Conservation (phyloP, 2,797 vertebrate species). For the Sardinella longiceps region DNA sequence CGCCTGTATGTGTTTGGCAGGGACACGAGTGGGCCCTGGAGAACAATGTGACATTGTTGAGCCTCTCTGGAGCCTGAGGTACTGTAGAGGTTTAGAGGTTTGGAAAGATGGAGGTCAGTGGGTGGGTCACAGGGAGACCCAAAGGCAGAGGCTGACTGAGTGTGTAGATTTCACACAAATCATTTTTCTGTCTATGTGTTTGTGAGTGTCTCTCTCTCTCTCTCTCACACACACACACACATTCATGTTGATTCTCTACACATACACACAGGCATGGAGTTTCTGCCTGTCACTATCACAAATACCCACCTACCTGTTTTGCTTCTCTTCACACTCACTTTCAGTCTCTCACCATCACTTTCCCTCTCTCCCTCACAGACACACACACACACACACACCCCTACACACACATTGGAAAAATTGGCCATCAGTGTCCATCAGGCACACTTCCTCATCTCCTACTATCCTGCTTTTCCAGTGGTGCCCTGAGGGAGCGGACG, state of each 20-base stretch:
- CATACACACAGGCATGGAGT: background rate
- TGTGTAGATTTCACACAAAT: background rate
- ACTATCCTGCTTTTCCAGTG: conserved; percentile 45
- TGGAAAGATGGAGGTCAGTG: background rate
- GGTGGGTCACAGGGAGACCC: background rate
- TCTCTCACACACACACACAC: background rate
- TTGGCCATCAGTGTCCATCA: background rate
- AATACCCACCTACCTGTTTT: background rate
- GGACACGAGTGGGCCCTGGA: background rate
- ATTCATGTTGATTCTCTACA: background rate
- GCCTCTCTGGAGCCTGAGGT: background rate
- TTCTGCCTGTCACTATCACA: background rate
- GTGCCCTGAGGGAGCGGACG: conserved; percentile 31
- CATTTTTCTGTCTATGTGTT: too few species aligned
- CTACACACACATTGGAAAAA: background rate
- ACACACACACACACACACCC: background rate
- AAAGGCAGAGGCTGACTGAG: background rate
- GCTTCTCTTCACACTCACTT: background rate
- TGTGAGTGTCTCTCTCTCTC: too few species aligned
- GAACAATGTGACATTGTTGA: conserved; percentile 9
- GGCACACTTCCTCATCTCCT: conserved; percentile 2
- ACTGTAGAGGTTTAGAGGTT: background rate
- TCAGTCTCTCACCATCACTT: too few species aligned
- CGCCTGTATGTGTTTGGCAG: conserved; percentile 14
- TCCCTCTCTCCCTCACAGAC: too few species aligned